Conservation (phyloP, 2,113 vertebrate species). For the Jacana jacana region DNA sequence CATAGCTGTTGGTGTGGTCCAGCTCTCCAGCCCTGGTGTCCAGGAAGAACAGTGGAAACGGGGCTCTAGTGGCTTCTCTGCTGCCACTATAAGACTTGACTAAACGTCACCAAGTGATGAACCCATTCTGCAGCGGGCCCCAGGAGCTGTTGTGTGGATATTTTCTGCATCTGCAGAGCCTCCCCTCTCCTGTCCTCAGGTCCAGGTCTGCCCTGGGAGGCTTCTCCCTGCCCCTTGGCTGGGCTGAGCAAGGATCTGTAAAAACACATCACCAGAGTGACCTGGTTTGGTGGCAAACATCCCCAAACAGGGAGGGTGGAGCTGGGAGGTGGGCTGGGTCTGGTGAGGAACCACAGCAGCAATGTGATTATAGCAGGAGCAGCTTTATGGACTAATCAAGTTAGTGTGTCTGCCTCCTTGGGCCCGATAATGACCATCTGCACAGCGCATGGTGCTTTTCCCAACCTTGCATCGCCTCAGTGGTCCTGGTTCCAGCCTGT, state of each 20-base stretch:
- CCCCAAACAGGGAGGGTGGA: neutral
- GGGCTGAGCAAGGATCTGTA: neutral
- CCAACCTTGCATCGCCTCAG: neutral
- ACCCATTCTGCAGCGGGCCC: neutral
- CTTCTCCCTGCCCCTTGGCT: neutral
- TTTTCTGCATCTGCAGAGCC: neutral
- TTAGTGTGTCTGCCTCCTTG: neutral
- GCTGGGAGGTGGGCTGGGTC: neutral
- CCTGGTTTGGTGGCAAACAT: neutral
- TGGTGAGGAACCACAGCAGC: neutral
- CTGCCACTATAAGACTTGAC: neutral
- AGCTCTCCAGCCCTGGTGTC: neutral
- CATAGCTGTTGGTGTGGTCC: neutral
- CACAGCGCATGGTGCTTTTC: neutral
- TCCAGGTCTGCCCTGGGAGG: rapidly evolving
- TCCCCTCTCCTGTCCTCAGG: rapidly evolving
- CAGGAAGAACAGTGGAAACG: neutral
- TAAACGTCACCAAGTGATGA: neutral
- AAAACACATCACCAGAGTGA: neutral
- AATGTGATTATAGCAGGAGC: neutral
- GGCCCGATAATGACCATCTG: neutral
- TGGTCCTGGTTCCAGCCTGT: neutral
- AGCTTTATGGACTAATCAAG: neutral
- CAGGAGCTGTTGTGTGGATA: neutral
- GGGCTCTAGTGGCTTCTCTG: neutral